Conservation (phyloP, 2,797 vertebrate species). For the Lithobates sylvaticus region DNA sequence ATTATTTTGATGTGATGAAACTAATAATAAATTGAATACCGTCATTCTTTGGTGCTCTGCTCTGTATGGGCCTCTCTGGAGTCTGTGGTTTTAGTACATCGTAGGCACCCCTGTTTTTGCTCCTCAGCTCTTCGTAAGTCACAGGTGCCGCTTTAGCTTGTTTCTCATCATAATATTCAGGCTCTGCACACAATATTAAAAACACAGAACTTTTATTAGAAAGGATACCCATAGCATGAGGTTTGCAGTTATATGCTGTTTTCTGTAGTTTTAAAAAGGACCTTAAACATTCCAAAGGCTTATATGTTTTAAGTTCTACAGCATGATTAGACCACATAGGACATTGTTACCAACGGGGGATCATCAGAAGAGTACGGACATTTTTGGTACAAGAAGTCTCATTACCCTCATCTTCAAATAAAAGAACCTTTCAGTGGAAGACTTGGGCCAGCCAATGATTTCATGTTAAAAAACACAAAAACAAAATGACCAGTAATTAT, state of each 20-base stretch:
- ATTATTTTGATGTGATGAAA: not conserved
- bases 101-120: constrained; percentile 88
- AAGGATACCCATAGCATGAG: not conserved
- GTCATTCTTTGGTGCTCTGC: constrained; percentile 75
- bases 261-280: too few relatives aligned
- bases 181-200: constrained; percentile 71
- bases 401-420: too few relatives aligned
- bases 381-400: too few relatives aligned
- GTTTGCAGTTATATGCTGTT: not conserved
- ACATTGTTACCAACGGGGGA: too few relatives aligned
- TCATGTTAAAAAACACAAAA: too few relatives aligned
- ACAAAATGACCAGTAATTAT: too few relatives aligned
- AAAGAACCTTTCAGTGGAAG: too few relatives aligned
- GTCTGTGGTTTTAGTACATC: constrained; percentile 86
- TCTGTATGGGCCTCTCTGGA: constrained; percentile 76
- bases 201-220: not conserved
- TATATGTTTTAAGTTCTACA: too few relatives aligned
- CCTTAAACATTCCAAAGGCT: too few relatives aligned
- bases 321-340: too few relatives aligned
- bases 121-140: constrained; percentile 90
- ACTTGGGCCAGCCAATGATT: too few relatives aligned
- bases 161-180: constrained; percentile 76
- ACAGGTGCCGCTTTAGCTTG: constrained; percentile 78
- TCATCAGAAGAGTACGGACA: too few relatives aligned
- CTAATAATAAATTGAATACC: constrained; percentile 71